Evolutionary conservation across 2,888 invertebrate genomes (phyloP).

Genomic region (Sisyra terminalis): DNA sequence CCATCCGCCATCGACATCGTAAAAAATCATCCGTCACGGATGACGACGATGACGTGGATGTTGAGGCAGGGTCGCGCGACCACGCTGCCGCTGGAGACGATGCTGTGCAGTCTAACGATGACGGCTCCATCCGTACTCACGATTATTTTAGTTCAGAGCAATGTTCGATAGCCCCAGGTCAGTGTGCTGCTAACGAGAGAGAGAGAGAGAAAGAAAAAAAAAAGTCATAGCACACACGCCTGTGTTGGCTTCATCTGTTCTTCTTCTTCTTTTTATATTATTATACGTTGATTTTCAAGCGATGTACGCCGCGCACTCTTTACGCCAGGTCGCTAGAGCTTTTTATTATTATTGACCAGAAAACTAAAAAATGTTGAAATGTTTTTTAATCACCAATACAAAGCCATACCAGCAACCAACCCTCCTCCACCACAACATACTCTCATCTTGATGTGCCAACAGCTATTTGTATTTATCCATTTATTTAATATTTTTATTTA

Average conservation of each 20-base stretch:
- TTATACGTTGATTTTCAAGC: conserved; percentile 4
- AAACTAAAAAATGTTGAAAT: not conserved
- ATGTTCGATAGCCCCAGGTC: conserved; percentile 28
- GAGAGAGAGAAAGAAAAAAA: too few relatives aligned
- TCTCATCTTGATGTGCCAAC: not conserved
- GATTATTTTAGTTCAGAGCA: conserved; percentile 6
- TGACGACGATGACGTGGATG: too few relatives aligned
- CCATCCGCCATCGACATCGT: not conserved
- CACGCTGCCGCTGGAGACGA: too few relatives aligned
- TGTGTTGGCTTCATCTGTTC: conserved; percentile 1
- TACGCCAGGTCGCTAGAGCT: not conserved
- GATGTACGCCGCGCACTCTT: not conserved
- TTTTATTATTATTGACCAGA: not conserved
- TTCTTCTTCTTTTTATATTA: conserved; percentile 1
- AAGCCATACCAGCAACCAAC: too few relatives aligned
- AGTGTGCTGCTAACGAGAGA: conserved; percentile 19
- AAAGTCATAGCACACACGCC: conserved; percentile 2
- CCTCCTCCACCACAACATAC: too few relatives aligned
- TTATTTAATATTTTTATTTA: not conserved
- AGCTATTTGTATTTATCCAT: not conserved
- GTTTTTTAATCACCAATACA: too few relatives aligned
- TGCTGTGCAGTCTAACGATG: not conserved
- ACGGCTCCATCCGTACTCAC: not conserved
- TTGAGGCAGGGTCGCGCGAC: too few relatives aligned
- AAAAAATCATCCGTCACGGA: too few relatives aligned